Evolutionary conservation across 2,113 vertebrate species (phyloP).

Genomic region (Lophura nycthemera): DNA sequence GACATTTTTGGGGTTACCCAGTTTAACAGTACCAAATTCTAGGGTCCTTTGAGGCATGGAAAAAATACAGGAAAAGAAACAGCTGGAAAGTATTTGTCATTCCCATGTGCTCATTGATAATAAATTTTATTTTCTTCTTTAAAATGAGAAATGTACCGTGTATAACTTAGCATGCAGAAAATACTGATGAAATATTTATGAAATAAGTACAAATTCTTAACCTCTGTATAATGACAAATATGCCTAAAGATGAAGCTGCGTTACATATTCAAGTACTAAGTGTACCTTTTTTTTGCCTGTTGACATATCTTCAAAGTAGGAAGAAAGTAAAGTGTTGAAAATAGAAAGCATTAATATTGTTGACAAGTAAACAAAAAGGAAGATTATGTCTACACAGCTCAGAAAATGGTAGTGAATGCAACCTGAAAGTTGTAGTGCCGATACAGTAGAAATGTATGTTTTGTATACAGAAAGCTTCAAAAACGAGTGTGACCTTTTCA

Average conservation of each 20-base stretch:
- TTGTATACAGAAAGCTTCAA: constrained; percentile 31
- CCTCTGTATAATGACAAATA: constrained; percentile 3
- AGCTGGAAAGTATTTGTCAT: neutral
- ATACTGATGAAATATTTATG: neutral
- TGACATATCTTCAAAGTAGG: constrained; percentile 33
- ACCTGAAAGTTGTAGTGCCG: neutral
- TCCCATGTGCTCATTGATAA: neutral
- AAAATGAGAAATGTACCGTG: neutral
- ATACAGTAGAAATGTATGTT: neutral
- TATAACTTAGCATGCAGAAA: neutral
- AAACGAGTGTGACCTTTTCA: constrained; percentile 43
- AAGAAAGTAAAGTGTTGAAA: constrained; percentile 42
- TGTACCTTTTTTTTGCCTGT: neutral
- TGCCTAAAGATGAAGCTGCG: neutral
- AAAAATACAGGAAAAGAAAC: neutral
- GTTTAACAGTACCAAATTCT: neutral
- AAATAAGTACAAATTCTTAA: neutral
- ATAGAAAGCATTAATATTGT: constrained; percentile 59
- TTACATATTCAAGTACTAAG: neutral
- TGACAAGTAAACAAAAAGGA: constrained; percentile 67
- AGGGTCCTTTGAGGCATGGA: neutral
- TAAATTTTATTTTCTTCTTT: neutral
- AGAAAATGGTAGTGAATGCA: constrained; percentile 12
- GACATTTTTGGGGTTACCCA: neutral
- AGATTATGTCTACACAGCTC: constrained; percentile 40